These are phyloP conservation scores for Phymorhynchus buccinoides DNA, from an alignment of 1,140 invertebrate species.

Conservation along the genomic window DNA sequence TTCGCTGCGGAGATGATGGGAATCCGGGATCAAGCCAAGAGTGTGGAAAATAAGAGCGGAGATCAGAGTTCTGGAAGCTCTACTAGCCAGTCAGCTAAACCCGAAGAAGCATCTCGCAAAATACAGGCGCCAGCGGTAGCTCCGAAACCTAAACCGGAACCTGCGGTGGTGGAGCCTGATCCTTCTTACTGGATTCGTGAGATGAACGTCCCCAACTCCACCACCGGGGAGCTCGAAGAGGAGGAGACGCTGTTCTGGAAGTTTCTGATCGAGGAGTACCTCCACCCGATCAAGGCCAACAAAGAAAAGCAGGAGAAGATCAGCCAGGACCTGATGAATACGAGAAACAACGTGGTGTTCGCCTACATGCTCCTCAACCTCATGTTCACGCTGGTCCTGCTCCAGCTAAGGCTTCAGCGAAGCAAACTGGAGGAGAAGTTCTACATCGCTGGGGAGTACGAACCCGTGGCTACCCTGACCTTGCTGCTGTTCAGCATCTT, in stretches of 20 bases:
- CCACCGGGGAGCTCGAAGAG: constrained; percentile 55
- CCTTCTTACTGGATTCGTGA: not conserved
- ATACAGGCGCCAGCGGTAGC: not conserved
- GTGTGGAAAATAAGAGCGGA: not conserved
- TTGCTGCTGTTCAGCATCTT: constrained; percentile 71
- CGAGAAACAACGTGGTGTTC: constrained; percentile 90
- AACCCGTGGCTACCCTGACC: constrained; percentile 56
- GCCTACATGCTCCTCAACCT: constrained; percentile 97
- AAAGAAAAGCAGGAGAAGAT: constrained; percentile 86
- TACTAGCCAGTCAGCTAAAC: no score
- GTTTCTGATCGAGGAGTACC: constrained; percentile 92
- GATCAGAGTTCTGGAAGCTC: not conserved
- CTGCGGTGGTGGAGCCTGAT: constrained; percentile 9
- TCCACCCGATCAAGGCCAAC: constrained; percentile 93
- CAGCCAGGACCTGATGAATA: constrained; percentile 88
- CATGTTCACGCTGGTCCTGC: constrained; percentile 96
- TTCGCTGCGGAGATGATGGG: constrained; percentile 70
- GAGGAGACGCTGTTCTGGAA: constrained; percentile 93
- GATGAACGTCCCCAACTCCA: not conserved
- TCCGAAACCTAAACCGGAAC: not conserved
- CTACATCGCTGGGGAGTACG: constrained; percentile 48
- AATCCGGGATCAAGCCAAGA: constrained; percentile 74
- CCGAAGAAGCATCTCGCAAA: not conserved
- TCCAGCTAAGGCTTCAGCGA: constrained; percentile 84
- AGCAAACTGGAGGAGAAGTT: constrained; percentile 52